Conservation (phyloP, 2,797 vertebrate species). For the Molossus molossus region DNA sequence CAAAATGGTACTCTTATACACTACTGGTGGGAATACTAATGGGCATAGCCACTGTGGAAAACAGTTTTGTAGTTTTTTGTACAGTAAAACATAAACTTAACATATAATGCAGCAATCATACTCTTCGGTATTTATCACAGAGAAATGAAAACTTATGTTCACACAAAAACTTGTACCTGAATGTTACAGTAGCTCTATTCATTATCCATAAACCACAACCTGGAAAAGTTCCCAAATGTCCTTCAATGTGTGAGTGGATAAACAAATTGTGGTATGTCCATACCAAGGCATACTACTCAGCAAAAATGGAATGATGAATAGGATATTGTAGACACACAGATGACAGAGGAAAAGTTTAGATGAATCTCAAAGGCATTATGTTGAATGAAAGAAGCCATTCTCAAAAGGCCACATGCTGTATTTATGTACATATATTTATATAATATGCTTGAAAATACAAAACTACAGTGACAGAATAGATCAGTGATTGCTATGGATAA, state of each 20-base stretch:
- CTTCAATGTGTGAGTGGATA: constrained; percentile 21
- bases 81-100: background rate
- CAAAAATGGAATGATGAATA: background rate
- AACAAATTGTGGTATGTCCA: background rate
- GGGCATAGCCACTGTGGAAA: constrained; percentile 1
- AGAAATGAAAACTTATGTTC: constrained; percentile 58
- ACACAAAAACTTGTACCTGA: constrained; percentile 3
- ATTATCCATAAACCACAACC: background rate
- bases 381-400: constrained; percentile 20
- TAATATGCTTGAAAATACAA: constrained; percentile 42
- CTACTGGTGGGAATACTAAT: constrained; percentile 18
- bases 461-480: background rate
- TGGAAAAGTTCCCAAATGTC: background rate
- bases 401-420: constrained; percentile 9
- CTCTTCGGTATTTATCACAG: constrained; percentile 34
- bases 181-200: constrained; percentile 15
- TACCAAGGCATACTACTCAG: background rate
- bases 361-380: constrained; percentile 35
- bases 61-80: constrained; percentile 24
- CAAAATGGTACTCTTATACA: constrained; percentile 8
- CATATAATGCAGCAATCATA: background rate
- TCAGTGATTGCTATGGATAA: background rate
- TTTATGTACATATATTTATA: constrained; percentile 36
- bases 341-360: background rate
- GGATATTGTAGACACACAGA: background rate